Conservation (phyloP, 2,888 invertebrate species). For the Coenonympha arcania region DNA sequence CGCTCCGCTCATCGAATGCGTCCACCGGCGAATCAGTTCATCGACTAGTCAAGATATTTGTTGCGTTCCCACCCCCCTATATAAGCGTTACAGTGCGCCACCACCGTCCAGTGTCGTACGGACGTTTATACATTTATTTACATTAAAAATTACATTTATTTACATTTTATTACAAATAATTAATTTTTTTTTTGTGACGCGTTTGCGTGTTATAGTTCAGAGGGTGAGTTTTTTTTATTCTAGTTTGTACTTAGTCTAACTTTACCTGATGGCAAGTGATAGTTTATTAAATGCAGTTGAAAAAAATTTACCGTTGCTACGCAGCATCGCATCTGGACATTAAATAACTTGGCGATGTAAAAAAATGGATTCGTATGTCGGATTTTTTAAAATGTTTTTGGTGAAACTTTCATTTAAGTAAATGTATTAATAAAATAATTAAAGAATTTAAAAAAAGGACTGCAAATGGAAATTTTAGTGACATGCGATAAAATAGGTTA, state of each 20-base stretch:
- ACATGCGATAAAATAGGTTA: no score
- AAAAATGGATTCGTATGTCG: no score
- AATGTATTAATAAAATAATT: no score
- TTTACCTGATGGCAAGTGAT: no score
- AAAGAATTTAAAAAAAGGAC: no score
- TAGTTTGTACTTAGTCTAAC: not conserved
- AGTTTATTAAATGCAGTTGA: no score
- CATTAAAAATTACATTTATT: constrained; percentile 5
- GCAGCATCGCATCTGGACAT: no score
- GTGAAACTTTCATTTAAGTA: no score
- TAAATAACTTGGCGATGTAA: no score
- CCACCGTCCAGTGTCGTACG: constrained; percentile 41
- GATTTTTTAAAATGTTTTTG: no score
- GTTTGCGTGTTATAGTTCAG: not conserved
- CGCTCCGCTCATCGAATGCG: constrained; percentile 27
- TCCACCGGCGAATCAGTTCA: constrained; percentile 22
- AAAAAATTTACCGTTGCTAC: no score
- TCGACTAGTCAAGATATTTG: constrained; percentile 34
- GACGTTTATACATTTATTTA: constrained; percentile 30
- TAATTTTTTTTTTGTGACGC: constrained; percentile 2
- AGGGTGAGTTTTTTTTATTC: constrained; percentile 11
- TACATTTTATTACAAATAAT: not conserved
- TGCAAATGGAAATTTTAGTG: no score
- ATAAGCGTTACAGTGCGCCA: constrained; percentile 44
- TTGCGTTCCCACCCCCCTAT: constrained; percentile 46